Base-by-base conservation (phyloP, 2,113 vertebrate species). In the Furnarius figulus region DNA sequence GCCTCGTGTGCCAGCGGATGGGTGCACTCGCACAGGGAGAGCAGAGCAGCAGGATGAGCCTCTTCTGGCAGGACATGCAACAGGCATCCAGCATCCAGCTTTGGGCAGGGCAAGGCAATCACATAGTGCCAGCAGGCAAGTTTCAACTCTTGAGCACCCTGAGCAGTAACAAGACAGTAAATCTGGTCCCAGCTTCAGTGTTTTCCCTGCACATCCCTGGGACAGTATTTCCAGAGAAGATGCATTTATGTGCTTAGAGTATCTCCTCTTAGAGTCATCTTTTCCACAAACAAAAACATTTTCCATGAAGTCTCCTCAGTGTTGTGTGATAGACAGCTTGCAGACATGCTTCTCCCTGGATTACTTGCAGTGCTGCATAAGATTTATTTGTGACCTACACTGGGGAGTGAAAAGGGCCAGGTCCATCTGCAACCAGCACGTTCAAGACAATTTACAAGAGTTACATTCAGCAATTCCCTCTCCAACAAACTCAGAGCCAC, bases 371-470 rank as follows among this genome's bases (percentile, higher is more conserved):
- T 14, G n/a, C 59, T 70, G 40, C 30, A 14, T 12, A 82, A 91
- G 30, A 75, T 81, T 71, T 75, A 21, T 39, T 49, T 70, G 59
- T 17, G 20, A 66, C 56, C 47, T 52, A 24, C 13, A 28, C 17
- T 0, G 0, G 4, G 2, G 10, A 44, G 24, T 58, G 62, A 80
- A 71, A 87, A 40, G 20, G 25, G 35, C 8, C 9, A 9, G 27
- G 18, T 65, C 59, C 59, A 31, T 33, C 42, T 23, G 18, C 72
- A 92, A 58, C 20, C 35, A 84, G 44, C 23, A 23, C n/a, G 78
- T 14, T 21, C 44, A 80, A 22, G 47, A 39, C 20, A 35, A 46
- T 68, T 82, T 66, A 49, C 17, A 30, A 15, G 21, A 84, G 21
- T 2, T 65, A 47, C 9, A 50, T 49, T 52, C 77, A 46, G 14